These are phyloP conservation scores for Idaea dimidiata DNA, from an alignment of 2,888 invertebrate species.

Conservation along the genomic window DNA sequence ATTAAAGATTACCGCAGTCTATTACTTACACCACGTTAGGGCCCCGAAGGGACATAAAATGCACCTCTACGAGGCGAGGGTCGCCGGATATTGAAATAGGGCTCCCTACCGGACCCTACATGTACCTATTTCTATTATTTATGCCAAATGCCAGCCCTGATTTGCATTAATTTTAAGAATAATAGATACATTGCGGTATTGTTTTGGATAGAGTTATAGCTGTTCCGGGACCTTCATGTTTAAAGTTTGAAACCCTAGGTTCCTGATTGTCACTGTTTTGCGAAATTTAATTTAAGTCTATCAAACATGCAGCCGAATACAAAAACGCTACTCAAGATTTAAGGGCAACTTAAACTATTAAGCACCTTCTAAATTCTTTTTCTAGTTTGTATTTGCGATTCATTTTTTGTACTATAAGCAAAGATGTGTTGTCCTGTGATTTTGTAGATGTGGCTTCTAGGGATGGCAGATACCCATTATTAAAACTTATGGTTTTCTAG, in stretches of 20 bases:
- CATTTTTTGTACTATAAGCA: too few species aligned
- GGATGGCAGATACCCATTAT: too few species aligned
- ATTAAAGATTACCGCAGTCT: constrained; percentile 18
- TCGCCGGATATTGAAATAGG: constrained; percentile 32
- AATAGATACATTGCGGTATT: constrained; percentile 5
- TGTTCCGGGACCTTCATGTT: neutral
- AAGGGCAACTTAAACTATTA: too few species aligned
- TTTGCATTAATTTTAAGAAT: constrained; percentile 21
- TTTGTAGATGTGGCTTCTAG: too few species aligned
- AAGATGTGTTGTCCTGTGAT: too few species aligned
- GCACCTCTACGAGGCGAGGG: constrained; percentile 22
- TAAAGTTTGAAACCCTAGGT: neutral
- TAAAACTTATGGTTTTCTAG: too few species aligned
- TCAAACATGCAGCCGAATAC: neutral
- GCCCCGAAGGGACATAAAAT: constrained; percentile 28
- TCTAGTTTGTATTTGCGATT: too few species aligned
- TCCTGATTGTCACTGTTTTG: neutral
- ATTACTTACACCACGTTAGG: constrained; percentile 30
- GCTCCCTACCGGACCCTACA: constrained; percentile 20
- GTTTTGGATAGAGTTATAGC: neutral
- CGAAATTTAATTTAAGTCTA: neutral
- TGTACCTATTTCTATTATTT: constrained; percentile 26
- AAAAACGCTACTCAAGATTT: too few species aligned
- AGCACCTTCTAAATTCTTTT: too few species aligned
- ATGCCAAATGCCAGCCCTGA: constrained; percentile 28